Evolutionary conservation across 2,888 invertebrate species (phyloP).

Genomic region (Vandiemenella viatica): DNA sequence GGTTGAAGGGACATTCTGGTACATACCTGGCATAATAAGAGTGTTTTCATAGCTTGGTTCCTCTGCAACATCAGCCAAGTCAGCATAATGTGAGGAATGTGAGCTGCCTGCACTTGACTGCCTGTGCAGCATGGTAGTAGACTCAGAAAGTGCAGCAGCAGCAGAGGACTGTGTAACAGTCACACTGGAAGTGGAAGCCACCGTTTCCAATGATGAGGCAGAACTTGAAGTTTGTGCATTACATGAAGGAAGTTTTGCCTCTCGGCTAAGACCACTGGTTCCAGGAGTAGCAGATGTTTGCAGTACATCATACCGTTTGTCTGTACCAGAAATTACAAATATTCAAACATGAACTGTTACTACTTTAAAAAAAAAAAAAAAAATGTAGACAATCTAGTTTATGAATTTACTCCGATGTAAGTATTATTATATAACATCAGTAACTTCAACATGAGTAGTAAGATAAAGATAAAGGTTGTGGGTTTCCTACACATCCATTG

Average conservation of each 20-base stretch:
- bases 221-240: constrained; percentile 14
- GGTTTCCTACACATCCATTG: no score
- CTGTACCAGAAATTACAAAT: no score
- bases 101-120: constrained; percentile 15
- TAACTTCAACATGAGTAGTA: no score
- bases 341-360: no score
- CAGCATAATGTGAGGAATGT: constrained; percentile 19
- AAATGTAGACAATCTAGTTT: no score
- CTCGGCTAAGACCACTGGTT: constrained; percentile 15
- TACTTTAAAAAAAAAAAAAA: no score
- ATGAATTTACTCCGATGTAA: no score
- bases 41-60: constrained; percentile 39
- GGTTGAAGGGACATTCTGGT: no score
- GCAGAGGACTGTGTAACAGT: constrained; percentile 22
- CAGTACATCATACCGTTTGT: constrained; percentile 30
- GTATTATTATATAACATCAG: no score
- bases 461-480: no score
- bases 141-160: constrained; percentile 23
- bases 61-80: constrained; percentile 24
- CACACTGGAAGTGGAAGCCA: constrained; percentile 19
- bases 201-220: constrained; percentile 22
- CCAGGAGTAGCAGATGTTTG: constrained; percentile 22
- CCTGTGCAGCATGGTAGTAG: constrained; percentile 12
- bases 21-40: constrained; percentile 30
- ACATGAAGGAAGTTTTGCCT: constrained; percentile 3